Evolutionary conservation across 2,113 vertebrate genomes (phyloP).

Genomic region (Macaca nemestrina): DNA sequence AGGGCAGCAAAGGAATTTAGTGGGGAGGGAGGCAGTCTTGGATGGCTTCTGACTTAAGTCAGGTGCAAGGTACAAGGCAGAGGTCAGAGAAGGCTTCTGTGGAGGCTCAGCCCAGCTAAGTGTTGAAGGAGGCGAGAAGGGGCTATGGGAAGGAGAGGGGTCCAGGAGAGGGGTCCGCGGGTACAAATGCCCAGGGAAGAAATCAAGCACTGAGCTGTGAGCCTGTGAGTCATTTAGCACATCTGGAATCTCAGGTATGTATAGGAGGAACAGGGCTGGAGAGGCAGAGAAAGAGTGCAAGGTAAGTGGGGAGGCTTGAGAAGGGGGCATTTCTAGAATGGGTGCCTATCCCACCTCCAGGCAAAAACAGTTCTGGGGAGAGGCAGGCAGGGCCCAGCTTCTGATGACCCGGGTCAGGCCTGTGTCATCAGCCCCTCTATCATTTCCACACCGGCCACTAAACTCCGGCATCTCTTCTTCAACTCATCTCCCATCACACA

Average conservation of each 20-base stretch:
- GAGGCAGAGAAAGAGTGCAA: background rate
- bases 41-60: background rate
- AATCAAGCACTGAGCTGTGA: accelerated
- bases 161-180: accelerated
- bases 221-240: accelerated
- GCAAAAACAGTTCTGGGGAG: background rate
- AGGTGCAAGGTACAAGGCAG: background rate
- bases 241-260: background rate
- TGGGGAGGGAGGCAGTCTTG: accelerated
- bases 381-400: background rate
- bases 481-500: accelerated
- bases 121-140: accelerated
- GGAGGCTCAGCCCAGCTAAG: background rate
- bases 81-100: background rate
- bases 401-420: background rate
- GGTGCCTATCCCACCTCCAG: background rate
- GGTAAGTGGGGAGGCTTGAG: accelerated
- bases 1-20: background rate
- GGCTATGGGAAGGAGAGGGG: background rate
- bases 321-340: background rate
- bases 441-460: accelerated
- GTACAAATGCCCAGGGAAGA: background rate
- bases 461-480: background rate
- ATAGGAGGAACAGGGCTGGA: accelerated
- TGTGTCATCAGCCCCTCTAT: background rate